Evolutionary conservation across 2,113 vertebrate genomes (phyloP).

Genomic region (Coturnix japonica): DNA sequence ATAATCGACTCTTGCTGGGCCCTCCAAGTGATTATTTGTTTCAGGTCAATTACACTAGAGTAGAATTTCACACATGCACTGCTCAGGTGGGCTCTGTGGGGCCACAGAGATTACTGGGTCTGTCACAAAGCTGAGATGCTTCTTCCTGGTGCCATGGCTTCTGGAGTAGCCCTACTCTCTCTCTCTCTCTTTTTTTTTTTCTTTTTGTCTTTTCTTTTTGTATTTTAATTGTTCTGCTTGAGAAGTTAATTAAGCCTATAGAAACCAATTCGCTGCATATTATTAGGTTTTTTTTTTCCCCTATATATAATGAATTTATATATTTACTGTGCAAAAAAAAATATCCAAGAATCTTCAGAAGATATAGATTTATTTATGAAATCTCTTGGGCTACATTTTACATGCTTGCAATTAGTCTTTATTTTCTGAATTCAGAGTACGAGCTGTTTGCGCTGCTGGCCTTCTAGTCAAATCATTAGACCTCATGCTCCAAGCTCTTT

Average conservation of each 20-base stretch:
- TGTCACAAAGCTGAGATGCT: neutral
- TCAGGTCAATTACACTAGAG: neutral
- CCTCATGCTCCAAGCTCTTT: neutral
- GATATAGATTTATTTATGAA: neutral
- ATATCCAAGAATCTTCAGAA: neutral
- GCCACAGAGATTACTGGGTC: neutral
- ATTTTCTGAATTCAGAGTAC: neutral
- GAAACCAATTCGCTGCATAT: neutral
- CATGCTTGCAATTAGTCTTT: neutral
- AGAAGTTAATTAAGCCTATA: neutral
- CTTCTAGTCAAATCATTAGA: neutral
- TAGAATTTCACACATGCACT: neutral
- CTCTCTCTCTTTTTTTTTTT: too few relatives aligned
- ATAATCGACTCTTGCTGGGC: neutral
- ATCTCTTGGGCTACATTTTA: neutral
- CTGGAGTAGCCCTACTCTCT: neutral
- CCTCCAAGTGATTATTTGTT: neutral
- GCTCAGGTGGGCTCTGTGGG: neutral
- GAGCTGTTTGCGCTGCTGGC: neutral
- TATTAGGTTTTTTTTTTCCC: neutral
- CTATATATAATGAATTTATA: rapidly evolving
- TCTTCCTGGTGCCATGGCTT: neutral
- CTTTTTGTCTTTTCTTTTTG: neutral
- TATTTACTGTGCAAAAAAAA: neutral
- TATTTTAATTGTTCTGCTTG: neutral